Conservation (phyloP, 2,113 vertebrate species). For the Paracanthobrama guichenoti region DNA sequence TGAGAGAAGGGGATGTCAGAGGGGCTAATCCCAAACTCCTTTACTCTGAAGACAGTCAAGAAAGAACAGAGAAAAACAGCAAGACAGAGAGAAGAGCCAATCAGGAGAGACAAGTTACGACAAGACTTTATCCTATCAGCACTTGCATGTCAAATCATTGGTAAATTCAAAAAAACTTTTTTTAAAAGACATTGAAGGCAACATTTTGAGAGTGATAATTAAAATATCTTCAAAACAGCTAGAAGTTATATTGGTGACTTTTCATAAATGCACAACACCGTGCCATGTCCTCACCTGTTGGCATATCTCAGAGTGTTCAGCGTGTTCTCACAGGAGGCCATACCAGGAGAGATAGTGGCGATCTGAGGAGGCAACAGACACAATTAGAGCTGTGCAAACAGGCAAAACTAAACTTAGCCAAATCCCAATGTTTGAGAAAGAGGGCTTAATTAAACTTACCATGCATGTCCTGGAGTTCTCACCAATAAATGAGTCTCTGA, state of each 20-base stretch:
- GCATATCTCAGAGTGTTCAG: slow-evolving; percentile 97
- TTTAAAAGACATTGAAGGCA: neutral
- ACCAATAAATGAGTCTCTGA: slow-evolving; percentile 97
- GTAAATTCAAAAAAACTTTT: neutral
- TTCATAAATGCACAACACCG: neutral
- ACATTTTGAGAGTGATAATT: neutral
- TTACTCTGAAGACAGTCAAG: slow-evolving; percentile 87
- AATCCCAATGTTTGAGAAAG: neutral
- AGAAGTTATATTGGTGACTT: no score
- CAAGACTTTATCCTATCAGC: neutral
- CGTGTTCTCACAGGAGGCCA: slow-evolving; percentile 98
- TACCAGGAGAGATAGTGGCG: slow-evolving; percentile 96
- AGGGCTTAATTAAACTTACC: slow-evolving; percentile 74
- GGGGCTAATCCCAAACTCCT: slow-evolving; percentile 99
- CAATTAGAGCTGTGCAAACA: slow-evolving; percentile 3
- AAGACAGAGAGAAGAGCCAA: slow-evolving; percentile 58
- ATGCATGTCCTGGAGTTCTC: slow-evolving; percentile 99
- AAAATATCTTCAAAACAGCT: neutral
- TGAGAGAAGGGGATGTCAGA: slow-evolving; percentile 99
- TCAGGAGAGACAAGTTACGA: slow-evolving; percentile 52
- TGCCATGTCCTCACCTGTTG: slow-evolving; percentile 85
- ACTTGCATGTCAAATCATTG: neutral
- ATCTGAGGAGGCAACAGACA: slow-evolving; percentile 75
- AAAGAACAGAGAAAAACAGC: slow-evolving; percentile 50
- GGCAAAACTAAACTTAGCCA: neutral